Evolutionary conservation across 2,888 invertebrate genomes (phyloP), one percentile per base, ranked within the genome.

Genomic region (Trachelus troglodyta): DNA sequence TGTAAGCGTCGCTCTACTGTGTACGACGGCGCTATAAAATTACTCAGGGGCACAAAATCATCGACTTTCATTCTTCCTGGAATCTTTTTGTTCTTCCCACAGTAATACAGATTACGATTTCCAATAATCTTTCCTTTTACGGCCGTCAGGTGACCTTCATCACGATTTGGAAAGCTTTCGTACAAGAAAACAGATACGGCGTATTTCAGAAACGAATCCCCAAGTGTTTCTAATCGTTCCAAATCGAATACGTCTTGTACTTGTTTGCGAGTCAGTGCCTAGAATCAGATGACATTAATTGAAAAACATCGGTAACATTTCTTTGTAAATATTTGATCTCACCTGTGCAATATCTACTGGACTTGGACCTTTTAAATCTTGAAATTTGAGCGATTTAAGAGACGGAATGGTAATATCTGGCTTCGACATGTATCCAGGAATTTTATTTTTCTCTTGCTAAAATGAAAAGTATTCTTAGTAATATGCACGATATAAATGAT

Each of bases 131-230:
- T 92, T 1, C 94, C 92, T 87, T 98, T 95, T 23, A 97, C 92
- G 79, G 93, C 93, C 0, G 97, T 97, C 37, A 98, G 92, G 81
- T 94, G 94, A 0, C 98, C 98, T 92, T 98, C 98, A 85, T 95
- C 94, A 71, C 94, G 93, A 0, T 91, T 90, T 0, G 95, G 94
- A 89, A 95, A 97, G 78, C 93, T 93, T 83, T 95, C 94, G 88
- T 94, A 96, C 33, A 98, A 92, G 89, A 94, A 96, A 4, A 97
- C 91, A 0, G 96, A 95, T 1, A 94, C 93, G 1, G 95, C 94
- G 85, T 95, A 96, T 92, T 98, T 98, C 11, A 98, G 92, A 90
- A 96, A 96, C 0, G 97, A 96, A 90, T 98, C 98, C 0, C 98
- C 98, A 4, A 98, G 93, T 0, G 97, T 97, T 91, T 98, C 98